phyloP scores from a whole-genome alignment of 2,888 invertebrate species.

The Chalcosyrphus nemorum region DNA sequence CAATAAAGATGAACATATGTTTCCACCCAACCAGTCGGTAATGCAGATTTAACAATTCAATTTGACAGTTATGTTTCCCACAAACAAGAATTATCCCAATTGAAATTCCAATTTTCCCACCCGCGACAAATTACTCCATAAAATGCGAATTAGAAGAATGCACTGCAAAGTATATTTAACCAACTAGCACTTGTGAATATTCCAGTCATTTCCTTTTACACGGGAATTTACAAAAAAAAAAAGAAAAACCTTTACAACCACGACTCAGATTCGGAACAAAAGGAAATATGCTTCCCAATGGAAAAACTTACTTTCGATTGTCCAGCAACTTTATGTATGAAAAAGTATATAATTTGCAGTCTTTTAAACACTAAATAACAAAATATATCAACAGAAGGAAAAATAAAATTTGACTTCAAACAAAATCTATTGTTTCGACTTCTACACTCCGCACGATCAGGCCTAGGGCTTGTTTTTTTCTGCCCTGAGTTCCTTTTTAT shows the following conservation, averaged over 20 bases:
- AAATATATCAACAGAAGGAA: conserved; percentile 48
- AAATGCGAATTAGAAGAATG: neutral
- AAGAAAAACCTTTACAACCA: neutral
- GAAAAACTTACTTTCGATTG: conserved; percentile 22
- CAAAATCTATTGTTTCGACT: neutral
- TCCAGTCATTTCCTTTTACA: too few species aligned
- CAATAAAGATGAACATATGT: conserved; percentile 20
- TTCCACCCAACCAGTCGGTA: conserved; percentile 23
- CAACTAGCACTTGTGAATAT: too few species aligned
- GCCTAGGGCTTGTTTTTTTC: conserved; percentile 54
- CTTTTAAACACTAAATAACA: conserved; percentile 42
- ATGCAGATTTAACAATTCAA: conserved; percentile 37
- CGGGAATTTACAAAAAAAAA: too few species aligned
- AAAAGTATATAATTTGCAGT: neutral
- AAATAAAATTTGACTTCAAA: conserved; percentile 9
- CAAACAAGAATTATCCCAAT: conserved; percentile 22
- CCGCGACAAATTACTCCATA: neutral
- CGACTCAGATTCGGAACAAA: neutral
- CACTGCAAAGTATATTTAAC: too few species aligned
- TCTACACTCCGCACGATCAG: conserved; percentile 23
- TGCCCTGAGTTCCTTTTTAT: neutral
- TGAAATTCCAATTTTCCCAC: neutral
- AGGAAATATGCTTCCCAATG: neutral
- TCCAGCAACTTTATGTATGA: neutral
- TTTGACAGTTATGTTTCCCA: conserved; percentile 59